phyloP scores from a whole-genome alignment of 2,797 vertebrate species.

The Hippocampus kuda region DNA sequence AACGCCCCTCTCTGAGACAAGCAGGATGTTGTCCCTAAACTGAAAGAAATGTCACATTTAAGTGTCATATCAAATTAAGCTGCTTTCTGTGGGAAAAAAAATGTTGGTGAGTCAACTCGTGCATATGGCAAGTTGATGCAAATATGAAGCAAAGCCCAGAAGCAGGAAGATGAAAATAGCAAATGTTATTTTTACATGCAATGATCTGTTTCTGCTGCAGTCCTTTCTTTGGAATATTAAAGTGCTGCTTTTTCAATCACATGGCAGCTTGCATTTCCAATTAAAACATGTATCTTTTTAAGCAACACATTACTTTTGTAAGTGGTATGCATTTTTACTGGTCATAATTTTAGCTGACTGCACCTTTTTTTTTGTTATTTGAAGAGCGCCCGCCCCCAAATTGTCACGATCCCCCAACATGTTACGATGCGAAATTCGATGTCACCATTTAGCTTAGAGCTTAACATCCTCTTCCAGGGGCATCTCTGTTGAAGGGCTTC shows the following conservation, averaged over 20 bases:
- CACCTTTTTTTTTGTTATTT: neutral
- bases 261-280: neutral
- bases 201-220: neutral
- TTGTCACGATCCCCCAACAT: neutral
- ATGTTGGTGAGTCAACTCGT: neutral
- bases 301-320: neutral
- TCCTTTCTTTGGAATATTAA: neutral
- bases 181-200: neutral
- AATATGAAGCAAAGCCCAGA: conserved; percentile 1
- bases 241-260: neutral
- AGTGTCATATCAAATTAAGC: neutral
- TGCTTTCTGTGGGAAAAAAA: neutral
- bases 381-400: neutral
- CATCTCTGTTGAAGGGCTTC: conserved; percentile 43
- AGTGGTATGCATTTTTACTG: neutral
- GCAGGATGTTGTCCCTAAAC: neutral
- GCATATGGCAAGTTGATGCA: neutral
- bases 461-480: conserved; percentile 36
- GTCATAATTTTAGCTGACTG: neutral
- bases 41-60: neutral
- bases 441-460: conserved; percentile 13
- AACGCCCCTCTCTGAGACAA: neutral
- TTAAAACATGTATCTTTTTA: neutral
- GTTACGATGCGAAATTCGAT: conserved; percentile 1
- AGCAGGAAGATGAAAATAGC: neutral